Evolutionary conservation across 2,797 vertebrate genomes (phyloP).

Genomic region (Poecilia velifera): DNA sequence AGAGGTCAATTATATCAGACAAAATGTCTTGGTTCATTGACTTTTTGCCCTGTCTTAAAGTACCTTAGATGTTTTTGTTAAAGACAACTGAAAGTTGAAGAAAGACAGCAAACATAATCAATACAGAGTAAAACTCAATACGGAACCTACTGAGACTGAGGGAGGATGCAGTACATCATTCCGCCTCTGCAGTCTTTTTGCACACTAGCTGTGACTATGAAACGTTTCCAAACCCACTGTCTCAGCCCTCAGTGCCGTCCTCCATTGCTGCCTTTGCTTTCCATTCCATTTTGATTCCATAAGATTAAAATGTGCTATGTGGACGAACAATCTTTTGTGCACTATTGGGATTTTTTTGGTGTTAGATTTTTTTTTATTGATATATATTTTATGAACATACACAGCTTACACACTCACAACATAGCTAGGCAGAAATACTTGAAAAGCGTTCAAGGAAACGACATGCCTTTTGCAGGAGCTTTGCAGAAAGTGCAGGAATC

Average conservation of each 20-base stretch:
- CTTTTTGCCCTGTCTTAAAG: background rate
- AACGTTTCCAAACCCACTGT: slow-evolving; percentile 5
- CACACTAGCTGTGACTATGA: background rate
- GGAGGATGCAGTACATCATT: slow-evolving; percentile 38
- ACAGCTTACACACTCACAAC: slow-evolving; percentile 6
- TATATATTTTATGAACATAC: background rate
- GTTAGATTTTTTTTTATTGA: background rate
- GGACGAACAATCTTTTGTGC: background rate
- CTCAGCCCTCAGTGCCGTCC: background rate
- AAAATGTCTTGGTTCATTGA: background rate
- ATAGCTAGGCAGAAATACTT: slow-evolving; percentile 3
- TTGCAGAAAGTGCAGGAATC: slow-evolving; percentile 30
- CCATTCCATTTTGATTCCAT: background rate
- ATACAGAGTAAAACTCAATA: slow-evolving; percentile 32
- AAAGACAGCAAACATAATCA: slow-evolving; percentile 23
- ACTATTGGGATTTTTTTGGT: background rate
- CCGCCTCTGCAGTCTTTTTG: slow-evolving; percentile 15
- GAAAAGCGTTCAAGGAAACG: slow-evolving; percentile 33
- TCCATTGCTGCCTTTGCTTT: background rate
- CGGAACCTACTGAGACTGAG: slow-evolving; percentile 14
- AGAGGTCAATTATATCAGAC: background rate
- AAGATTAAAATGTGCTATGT: background rate
- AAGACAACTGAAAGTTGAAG: slow-evolving; percentile 28
- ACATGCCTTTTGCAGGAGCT: slow-evolving; percentile 20
- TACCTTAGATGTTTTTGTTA: slow-evolving; percentile 16